A percentile compares a stretch with the other conserved stretches of the same genome.
These are phyloP conservation scores for Lanius ludovicianus DNA, from an alignment of 2,113 vertebrate genomes.

Conservation along the genomic window DNA sequence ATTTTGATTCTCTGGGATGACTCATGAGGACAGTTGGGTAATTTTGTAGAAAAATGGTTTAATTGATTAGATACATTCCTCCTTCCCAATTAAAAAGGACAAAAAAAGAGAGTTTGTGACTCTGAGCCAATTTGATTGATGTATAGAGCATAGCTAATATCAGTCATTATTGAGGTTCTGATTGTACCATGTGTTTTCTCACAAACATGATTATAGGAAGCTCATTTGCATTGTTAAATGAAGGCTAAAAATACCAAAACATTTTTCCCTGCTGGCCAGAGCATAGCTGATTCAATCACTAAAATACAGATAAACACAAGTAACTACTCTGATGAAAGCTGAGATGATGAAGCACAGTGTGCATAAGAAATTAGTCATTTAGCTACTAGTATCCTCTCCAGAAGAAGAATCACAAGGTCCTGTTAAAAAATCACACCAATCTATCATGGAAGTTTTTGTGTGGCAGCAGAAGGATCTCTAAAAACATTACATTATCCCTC, in stretches of 20 bases:
- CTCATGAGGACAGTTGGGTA: neutral
- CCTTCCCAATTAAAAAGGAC: constrained; percentile 6
- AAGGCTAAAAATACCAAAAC: constrained; percentile 25
- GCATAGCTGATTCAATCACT: neutral
- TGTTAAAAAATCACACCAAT: neutral
- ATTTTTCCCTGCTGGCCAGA: neutral
- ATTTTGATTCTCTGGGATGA: neutral
- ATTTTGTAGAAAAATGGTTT: neutral
- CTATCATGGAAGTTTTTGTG: neutral
- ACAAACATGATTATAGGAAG: constrained; percentile 17
- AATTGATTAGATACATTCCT: neutral
- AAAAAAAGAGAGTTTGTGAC: neutral
- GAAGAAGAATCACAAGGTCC: neutral
- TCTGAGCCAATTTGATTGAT: neutral
- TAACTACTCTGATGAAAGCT: neutral
- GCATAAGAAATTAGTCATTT: neutral
- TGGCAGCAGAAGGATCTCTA: neutral
- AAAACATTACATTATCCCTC: neutral
- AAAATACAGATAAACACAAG: neutral
- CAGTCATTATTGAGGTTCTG: neutral
- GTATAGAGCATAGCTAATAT: neutral
- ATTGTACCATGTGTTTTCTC: constrained; percentile 2
- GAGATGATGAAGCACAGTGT: neutral
- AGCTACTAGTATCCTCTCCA: neutral
- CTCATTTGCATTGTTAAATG: constrained; percentile 36